phyloP scores from a whole-genome alignment of 2,888 invertebrate genomes.

The Lasioglossum lativentre region DNA sequence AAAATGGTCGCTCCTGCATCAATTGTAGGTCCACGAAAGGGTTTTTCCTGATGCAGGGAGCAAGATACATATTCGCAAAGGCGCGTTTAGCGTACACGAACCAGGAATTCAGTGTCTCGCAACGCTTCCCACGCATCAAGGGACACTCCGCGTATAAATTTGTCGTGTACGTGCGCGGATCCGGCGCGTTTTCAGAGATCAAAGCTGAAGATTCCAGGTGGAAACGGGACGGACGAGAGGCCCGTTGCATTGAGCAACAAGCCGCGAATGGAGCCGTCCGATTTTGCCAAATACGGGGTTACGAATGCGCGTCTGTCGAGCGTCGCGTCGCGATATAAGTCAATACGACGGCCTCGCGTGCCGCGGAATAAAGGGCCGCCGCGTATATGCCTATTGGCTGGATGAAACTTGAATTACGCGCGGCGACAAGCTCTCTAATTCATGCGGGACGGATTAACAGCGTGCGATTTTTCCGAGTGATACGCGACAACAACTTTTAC shows the following conservation, averaged over 20 bases:
- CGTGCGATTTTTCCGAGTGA: conserved; percentile 39
- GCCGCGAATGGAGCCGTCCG: conserved; percentile 79
- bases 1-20: neutral
- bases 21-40: neutral
- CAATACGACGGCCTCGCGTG: conserved; percentile 75
- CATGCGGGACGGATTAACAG: conserved; percentile 52
- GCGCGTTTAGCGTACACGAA: conserved; percentile 5
- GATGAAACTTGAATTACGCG: conserved; percentile 51
- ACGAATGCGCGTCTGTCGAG: conserved; percentile 77
- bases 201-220: conserved; percentile 60
- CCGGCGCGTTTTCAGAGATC: conserved; percentile 55
- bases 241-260: conserved; percentile 77
- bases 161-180: conserved; percentile 35
- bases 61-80: neutral
- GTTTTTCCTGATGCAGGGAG: neutral
- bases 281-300: conserved; percentile 82
- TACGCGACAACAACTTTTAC: conserved; percentile 36
- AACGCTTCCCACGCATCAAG: conserved; percentile 26
- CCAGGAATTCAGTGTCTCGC: neutral
- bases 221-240: conserved; percentile 53
- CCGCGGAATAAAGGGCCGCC: conserved; percentile 55
- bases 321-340: conserved; percentile 79
- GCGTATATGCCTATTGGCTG: neutral
- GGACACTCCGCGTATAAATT: conserved; percentile 35
- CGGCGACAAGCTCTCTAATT: conserved; percentile 62